Evolutionary conservation across 2,888 invertebrate species (phyloP), one percentile per base, ranked within the genome.

Genomic region (Caenorhabditis wallacei): DNA sequence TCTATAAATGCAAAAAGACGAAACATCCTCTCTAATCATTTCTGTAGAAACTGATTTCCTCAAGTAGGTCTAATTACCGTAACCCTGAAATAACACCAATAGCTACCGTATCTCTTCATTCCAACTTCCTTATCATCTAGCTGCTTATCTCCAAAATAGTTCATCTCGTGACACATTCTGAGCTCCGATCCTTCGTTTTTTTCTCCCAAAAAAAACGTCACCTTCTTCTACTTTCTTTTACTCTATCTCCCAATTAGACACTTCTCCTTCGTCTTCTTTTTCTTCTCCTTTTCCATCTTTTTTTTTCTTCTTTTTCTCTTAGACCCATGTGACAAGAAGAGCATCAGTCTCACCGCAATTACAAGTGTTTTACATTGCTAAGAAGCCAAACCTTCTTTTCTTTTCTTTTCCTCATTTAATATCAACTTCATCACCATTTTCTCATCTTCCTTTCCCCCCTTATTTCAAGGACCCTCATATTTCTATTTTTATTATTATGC

Each of bases 361-460:
- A 75, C 75, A 51, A 75, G 75, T 75, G 75, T 75, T 75, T 75
- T 75, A 66, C 66, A 75, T 75, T 48, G 64, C 59, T 37, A 57
- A 75, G 75, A 37, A 61, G 61, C 53, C 8, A 35, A 53, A 5
- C 20, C 46, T 5, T 70, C 35, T 20, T 48, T 26, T 57, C 22
- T 37, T 48, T 48, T 35, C 43, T 48, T 37, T 35, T 40, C 10
- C 26, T 56, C 68, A 40, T 54, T 46, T 40, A 30, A 22, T 40
- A 48, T 46, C 20, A 18, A 53, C 54, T 35, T 37, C 53, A 43
- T 43, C 30, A 18, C 43, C 51, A 20, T 30, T 11, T 40, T 72
- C 22, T 30, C 57, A 35, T 51, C 40, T 1, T 43, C n/a, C 30
- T 30, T 8, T 3, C 8, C 8, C 8, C 8, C 8, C 8, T 8